Conservation (phyloP, 2,797 vertebrate species). For the Sciaenops ocellatus region DNA sequence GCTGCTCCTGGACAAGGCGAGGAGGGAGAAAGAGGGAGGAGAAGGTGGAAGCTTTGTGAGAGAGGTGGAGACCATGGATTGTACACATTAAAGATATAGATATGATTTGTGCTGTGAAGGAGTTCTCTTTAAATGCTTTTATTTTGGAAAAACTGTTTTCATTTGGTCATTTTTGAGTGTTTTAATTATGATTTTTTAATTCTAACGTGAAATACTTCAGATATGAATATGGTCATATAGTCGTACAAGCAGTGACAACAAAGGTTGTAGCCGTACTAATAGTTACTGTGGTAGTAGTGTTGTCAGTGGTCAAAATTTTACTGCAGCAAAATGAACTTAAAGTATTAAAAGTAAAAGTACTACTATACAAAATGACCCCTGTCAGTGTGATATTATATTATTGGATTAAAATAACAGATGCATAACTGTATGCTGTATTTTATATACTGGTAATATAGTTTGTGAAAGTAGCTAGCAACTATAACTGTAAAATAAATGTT, state of each 20-base stretch:
- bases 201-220: not conserved
- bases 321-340: not conserved
- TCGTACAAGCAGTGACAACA: not conserved
- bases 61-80: not conserved
- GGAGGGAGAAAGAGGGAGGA: not conserved
- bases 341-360: not conserved
- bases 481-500: not conserved
- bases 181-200: not conserved
- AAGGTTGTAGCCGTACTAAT: not conserved
- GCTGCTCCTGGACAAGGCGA: conserved; percentile 86
- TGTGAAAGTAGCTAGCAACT: not conserved
- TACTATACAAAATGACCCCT: not conserved
- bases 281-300: not conserved
- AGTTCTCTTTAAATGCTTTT: not conserved
- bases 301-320: not conserved
- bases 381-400: not conserved
- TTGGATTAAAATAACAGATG: not conserved
- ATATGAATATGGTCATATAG: not conserved
- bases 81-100: not conserved
- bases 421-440: not conserved
- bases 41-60: conserved; percentile 1
- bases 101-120: not conserved
- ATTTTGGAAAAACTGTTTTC: not conserved
- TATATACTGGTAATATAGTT: not conserved
- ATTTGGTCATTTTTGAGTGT: not conserved